phyloP scores from a whole-genome alignment of 2,888 invertebrate species.

The Nymphalis c-album region DNA sequence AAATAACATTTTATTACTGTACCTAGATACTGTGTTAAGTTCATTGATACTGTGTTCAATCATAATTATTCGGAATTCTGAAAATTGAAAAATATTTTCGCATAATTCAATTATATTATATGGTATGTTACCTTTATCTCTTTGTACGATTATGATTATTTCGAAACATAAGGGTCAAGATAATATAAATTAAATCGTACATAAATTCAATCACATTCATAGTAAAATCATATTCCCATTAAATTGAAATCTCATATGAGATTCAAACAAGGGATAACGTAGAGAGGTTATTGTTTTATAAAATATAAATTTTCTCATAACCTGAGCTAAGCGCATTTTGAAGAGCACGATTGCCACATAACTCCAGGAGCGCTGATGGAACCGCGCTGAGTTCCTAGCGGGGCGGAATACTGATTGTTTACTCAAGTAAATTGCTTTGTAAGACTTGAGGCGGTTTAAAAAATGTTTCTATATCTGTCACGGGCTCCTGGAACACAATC shows the following conservation, averaged over 20 bases:
- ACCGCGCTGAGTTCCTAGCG: conserved; percentile 27
- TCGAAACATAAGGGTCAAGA: too few species aligned
- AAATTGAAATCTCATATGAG: conserved; percentile 10
- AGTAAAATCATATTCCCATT: background rate
- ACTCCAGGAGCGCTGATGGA: conserved; percentile 31
- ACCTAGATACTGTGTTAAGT: too few species aligned
- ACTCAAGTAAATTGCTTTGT: conserved; percentile 74
- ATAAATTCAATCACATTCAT: background rate
- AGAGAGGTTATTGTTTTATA: conserved; percentile 31
- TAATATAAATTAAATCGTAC: too few species aligned
- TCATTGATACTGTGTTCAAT: too few species aligned
- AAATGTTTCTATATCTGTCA: conserved; percentile 63
- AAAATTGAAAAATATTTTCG: too few species aligned
- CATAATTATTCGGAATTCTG: too few species aligned
- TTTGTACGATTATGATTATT: too few species aligned
- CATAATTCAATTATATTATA: too few species aligned
- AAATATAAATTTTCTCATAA: conserved; percentile 37
- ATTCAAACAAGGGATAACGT: conserved; percentile 21
- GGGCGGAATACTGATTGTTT: conserved; percentile 39
- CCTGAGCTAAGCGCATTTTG: conserved; percentile 34
- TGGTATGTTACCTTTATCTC: too few species aligned
- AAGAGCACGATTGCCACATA: conserved; percentile 37
- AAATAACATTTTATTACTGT: too few species aligned
- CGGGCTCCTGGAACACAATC: conserved; percentile 51
- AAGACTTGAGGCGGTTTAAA: conserved; percentile 65